phyloP scores from a whole-genome alignment of 2,888 invertebrate genomes.

The Phyllotreta cruciferae region DNA sequence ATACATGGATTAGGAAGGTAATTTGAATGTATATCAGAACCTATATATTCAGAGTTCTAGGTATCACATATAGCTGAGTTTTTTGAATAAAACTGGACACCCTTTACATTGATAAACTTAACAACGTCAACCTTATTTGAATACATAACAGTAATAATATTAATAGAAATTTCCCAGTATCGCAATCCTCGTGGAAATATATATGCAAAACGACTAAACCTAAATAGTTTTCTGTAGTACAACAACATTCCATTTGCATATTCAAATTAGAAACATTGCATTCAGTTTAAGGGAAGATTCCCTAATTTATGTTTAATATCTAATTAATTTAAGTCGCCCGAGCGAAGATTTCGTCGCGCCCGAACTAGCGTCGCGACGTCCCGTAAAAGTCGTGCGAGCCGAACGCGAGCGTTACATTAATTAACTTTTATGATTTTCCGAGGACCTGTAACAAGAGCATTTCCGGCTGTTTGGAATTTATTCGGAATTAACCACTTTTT shows the following conservation, averaged over 20 bases:
- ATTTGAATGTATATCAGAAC: no score
- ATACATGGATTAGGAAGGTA: no score
- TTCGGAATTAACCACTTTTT: no score
- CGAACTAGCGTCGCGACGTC: conserved; percentile 18
- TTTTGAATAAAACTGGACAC: no score
- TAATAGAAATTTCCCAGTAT: conserved; percentile 35
- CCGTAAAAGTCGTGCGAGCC: conserved; percentile 13
- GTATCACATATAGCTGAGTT: no score
- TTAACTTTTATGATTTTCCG: conserved; percentile 26
- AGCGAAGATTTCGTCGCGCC: conserved; percentile 23
- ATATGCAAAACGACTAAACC: conserved; percentile 35
- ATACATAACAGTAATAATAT: conserved; percentile 32
- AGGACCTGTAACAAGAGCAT: not conserved
- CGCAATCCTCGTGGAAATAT: conserved; percentile 38
- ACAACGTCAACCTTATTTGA: conserved; percentile 24
- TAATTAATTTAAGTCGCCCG: conserved; percentile 33
- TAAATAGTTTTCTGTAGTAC: conserved; percentile 34
- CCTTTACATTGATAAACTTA: conserved; percentile 15
- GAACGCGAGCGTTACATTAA: conserved; percentile 26
- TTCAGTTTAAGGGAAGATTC: conserved; percentile 26
- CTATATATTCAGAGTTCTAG: no score
- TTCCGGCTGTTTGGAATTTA: no score
- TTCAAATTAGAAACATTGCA: conserved; percentile 36
- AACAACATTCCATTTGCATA: conserved; percentile 33
- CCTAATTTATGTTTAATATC: conserved; percentile 31